phyloP scores from a whole-genome alignment of 2,888 invertebrate species.

The Ethmia dodecea region DNA sequence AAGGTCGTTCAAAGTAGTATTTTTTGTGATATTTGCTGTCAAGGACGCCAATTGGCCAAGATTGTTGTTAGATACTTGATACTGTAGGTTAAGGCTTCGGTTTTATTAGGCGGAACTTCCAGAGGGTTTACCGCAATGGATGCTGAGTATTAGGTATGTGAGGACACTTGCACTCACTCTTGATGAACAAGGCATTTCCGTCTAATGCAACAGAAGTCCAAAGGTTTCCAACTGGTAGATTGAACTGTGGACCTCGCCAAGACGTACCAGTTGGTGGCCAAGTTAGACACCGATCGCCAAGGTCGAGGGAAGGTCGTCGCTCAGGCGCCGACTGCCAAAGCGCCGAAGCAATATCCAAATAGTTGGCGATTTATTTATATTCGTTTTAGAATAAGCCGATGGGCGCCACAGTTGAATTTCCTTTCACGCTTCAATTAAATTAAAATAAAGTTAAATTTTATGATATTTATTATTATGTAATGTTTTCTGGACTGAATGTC shows the following conservation, averaged over 20 bases:
- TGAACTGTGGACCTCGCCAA: conserved; percentile 14
- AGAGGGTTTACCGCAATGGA: conserved; percentile 27
- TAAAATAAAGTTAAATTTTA: conserved; percentile 52
- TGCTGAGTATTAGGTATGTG: not conserved
- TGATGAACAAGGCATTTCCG: too few species aligned
- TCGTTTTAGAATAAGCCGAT: conserved; percentile 75
- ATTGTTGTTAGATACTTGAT: too few species aligned
- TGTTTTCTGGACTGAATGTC: conserved; percentile 71
- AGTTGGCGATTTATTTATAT: conserved; percentile 72
- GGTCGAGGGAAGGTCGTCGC: conserved; percentile 32
- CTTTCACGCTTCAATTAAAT: conserved; percentile 71
- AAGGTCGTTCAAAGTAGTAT: conserved; percentile 3
- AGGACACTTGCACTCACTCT: too few species aligned
- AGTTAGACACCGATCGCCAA: conserved; percentile 8
- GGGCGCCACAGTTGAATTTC: conserved; percentile 59
- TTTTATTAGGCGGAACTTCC: too few species aligned
- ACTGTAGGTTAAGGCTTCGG: too few species aligned
- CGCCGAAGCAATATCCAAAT: conserved; percentile 75
- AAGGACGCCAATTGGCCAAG: conserved; percentile 1
- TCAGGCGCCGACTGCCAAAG: conserved; percentile 38
- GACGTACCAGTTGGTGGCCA: conserved; percentile 19
- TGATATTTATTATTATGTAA: conserved; percentile 61
- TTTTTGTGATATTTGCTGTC: conserved; percentile 4
- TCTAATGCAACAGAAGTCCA: not conserved
- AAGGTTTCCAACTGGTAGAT: too few species aligned